A percentile compares a stretch with the other conserved stretches of the same genome.
These are phyloP conservation scores for Strigamia transsilvanica DNA, from an alignment of 2,888 invertebrate species.

Conservation along the genomic window DNA sequence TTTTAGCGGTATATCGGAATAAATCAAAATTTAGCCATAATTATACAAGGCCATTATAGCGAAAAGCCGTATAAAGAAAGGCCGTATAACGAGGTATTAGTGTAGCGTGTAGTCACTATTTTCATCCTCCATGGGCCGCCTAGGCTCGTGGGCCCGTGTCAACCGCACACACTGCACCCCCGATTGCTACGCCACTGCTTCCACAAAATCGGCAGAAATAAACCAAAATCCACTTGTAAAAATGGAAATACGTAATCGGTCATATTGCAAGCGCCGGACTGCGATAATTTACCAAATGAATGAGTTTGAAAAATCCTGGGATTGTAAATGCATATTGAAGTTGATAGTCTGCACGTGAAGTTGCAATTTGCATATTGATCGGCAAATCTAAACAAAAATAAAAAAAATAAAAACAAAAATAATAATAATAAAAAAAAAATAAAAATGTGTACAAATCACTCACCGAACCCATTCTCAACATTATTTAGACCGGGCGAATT, in stretches of 20 bases:
- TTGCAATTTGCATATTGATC: neutral
- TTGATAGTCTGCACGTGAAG: neutral
- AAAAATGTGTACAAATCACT: neutral
- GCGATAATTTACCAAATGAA: neutral
- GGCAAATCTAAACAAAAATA: neutral
- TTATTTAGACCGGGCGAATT: neutral
- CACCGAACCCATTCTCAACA: neutral
- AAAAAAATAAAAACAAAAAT: neutral
- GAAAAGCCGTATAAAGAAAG: too few relatives aligned
- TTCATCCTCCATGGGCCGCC: too few relatives aligned
- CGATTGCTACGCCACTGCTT: too few relatives aligned
- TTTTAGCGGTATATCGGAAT: too few relatives aligned
- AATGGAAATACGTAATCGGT: too few relatives aligned
- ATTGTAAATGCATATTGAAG: slow-evolving; percentile 31
- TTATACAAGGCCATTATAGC: too few relatives aligned
- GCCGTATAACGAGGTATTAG: too few relatives aligned
- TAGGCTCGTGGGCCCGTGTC: neutral
- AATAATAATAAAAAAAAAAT: neutral
- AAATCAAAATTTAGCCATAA: too few relatives aligned
- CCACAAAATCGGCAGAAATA: too few relatives aligned
- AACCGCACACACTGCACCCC: neutral
- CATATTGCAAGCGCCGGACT: too few relatives aligned
- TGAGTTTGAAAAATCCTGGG: slow-evolving; percentile 12
- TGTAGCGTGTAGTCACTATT: too few relatives aligned
- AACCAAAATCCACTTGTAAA: neutral